Evolutionary conservation across 2,888 invertebrate genomes (phyloP), one percentile per base, ranked within the genome.

Genomic region (Aquatica leii): DNA sequence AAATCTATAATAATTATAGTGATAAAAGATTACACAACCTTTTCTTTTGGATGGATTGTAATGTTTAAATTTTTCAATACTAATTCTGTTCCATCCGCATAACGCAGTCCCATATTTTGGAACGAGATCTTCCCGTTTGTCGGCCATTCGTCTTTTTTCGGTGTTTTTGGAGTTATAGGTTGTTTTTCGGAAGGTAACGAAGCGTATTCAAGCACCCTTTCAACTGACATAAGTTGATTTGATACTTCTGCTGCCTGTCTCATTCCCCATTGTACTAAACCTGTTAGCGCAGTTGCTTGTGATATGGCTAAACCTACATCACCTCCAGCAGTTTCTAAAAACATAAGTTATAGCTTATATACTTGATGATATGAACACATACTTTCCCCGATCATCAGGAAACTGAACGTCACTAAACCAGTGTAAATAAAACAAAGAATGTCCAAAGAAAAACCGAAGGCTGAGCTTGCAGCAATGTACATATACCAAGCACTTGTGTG

Each of bases 181-280:
- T 88, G 86, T 3, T 81, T 76, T 71, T 91, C 90, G 0, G 84
- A 83, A 1, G 86, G 82, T n/a, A 95, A 82, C 17, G 85, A 82
- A 0, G 89, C 87, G 80, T 96, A 96, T 75, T 95, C 93, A 8
- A 94, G 78, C 0, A 95, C 89, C 69, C 96, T 84, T 82, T 96
- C 95, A 0, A 95, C 95, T 1, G 91, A 89, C 77, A 90, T 91
- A 77, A 92, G 85, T 73, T 90, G 90, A 62, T 91, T 92, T 4
- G 90, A 84, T 58, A 90, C 88, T 82, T 95, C 94, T 0, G 94
- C 93, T 64, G 92, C 86, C 82, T 94, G 94, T 35, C 94, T 83
- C 77, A 95, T 91, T 0, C 92, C 93, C 89, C 93, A 95, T 74
- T 87, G 87, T 1, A 88, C 82, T 82, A 90, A 84, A 17, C 86